These are phyloP conservation scores for Oeneis ivallda DNA, from an alignment of 2,888 invertebrate species.

Conservation along the genomic window DNA sequence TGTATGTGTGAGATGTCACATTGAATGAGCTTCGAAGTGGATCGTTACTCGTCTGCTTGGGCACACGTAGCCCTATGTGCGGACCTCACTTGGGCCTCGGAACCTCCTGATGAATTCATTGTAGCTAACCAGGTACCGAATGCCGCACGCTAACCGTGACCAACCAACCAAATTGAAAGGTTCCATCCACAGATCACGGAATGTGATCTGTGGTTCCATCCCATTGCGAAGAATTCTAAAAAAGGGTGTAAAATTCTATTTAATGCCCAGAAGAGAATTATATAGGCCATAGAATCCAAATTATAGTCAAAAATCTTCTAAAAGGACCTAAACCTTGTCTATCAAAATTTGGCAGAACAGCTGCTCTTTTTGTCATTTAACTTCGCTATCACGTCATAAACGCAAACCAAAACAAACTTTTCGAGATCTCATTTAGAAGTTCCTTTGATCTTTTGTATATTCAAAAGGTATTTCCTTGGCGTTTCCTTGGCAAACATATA, in stretches of 20 bases:
- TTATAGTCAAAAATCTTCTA: not conserved
- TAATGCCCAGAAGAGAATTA: not conserved
- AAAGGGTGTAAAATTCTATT: not conserved
- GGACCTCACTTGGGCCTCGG: slow-evolving; percentile 76
- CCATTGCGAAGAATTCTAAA: not conserved
- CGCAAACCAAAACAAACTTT: not conserved
- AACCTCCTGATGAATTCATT: slow-evolving; percentile 76
- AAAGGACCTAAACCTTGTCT: not conserved
- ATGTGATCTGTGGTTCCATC: too few species aligned
- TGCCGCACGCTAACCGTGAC: too few species aligned
- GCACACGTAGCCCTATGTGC: slow-evolving; percentile 79
- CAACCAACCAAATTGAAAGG: too few species aligned
- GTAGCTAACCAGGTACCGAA: slow-evolving; percentile 73
- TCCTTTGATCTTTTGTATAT: not conserved
- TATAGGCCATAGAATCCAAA: not conserved
- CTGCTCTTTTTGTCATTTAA: not conserved
- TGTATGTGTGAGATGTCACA: slow-evolving; percentile 75
- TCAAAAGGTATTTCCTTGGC: not conserved
- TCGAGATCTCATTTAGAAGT: not conserved
- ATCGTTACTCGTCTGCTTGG: slow-evolving; percentile 75
- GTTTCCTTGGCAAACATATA: not conserved
- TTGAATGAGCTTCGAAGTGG: slow-evolving; percentile 81
- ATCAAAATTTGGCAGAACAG: not conserved
- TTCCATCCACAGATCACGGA: too few species aligned
- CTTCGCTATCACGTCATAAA: not conserved